These are phyloP conservation scores for Drosophila willistoni DNA, from an alignment of 1,140 invertebrate genomes.

Conservation along the genomic window DNA sequence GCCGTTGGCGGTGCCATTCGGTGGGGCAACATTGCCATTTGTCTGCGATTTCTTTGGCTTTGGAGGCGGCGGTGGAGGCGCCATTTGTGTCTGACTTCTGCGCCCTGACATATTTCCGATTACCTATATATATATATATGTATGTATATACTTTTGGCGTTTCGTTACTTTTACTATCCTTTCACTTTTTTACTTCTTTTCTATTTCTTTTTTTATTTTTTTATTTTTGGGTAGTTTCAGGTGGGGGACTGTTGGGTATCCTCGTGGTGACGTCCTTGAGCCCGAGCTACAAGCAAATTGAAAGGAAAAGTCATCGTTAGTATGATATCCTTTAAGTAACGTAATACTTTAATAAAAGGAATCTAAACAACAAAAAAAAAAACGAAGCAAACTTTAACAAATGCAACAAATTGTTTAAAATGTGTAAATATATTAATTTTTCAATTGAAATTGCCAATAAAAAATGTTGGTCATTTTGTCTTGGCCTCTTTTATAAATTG, in stretches of 20 bases:
- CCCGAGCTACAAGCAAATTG: constrained; percentile 45
- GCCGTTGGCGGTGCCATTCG: constrained; percentile 48
- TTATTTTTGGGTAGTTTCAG: constrained; percentile 36
- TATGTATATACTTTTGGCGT: constrained; percentile 13
- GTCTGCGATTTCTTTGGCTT: constrained; percentile 75
- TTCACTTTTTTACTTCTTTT: constrained; percentile 24
- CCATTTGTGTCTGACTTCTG: constrained; percentile 81
- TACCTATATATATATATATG: not conserved
- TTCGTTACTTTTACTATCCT: constrained; percentile 13
- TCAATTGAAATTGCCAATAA: too few relatives aligned
- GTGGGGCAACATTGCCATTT: constrained; percentile 45
- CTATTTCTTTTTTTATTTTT: constrained; percentile 8
- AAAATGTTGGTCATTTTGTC: not conserved
- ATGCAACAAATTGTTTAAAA: too few relatives aligned
- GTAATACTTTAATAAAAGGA: not conserved
- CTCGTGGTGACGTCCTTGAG: constrained; percentile 38
- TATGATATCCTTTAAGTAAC: constrained; percentile 31
- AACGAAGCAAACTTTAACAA: not conserved
- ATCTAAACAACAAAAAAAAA: not conserved
- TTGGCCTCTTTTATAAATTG: too few relatives aligned
- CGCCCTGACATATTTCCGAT: constrained; percentile 73
- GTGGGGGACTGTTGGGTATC: constrained; percentile 24
- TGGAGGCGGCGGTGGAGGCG: constrained; percentile 82
- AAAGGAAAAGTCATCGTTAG: constrained; percentile 40
- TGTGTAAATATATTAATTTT: too few relatives aligned